Conservation (phyloP, 1,140 invertebrate genomes). For the Teleopsis dalmanni region DNA sequence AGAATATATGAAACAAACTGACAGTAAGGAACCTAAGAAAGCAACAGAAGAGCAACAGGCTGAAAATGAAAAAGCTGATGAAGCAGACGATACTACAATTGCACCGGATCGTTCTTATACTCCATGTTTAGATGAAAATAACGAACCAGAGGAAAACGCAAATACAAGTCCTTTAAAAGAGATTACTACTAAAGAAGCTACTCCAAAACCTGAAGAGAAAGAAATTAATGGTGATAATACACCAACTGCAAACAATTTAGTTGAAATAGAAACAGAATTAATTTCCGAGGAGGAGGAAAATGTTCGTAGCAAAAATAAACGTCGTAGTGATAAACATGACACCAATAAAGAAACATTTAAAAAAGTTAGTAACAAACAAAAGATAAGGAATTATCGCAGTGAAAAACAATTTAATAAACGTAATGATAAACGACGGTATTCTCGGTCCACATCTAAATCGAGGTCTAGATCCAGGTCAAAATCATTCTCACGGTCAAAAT, state of each 20-base stretch:
- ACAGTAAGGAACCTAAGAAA: background rate
- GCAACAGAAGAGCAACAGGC: background rate
- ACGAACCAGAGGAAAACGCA: slow-evolving; percentile 26
- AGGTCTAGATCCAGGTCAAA: background rate
- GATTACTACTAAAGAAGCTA: slow-evolving; percentile 4
- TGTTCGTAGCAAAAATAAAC: slow-evolving; percentile 37
- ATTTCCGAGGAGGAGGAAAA: slow-evolving; percentile 61
- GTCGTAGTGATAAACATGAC: slow-evolving; percentile 20
- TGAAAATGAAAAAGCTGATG: slow-evolving; percentile 15
- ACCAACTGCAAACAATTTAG: slow-evolving; percentile 43
- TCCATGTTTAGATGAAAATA: slow-evolving; percentile 57
- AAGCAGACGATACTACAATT: slow-evolving; percentile 13
- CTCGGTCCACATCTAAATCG: slow-evolving; percentile 10
- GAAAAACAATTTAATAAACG: slow-evolving; percentile 46
- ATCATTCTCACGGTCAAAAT: background rate
- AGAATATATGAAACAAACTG: slow-evolving; percentile 6
- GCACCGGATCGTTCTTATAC: slow-evolving; percentile 55
- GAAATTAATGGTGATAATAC: background rate
- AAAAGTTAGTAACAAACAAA: slow-evolving; percentile 69
- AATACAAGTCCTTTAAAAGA: slow-evolving; percentile 2
- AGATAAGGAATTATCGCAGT: slow-evolving; percentile 74
- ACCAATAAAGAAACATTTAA: slow-evolving; percentile 59
- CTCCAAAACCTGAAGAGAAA: slow-evolving; percentile 2
- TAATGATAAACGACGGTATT: slow-evolving; percentile 15
- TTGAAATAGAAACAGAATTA: slow-evolving; percentile 61